Base-by-base conservation (phyloP, 2,888 invertebrate genomes). In the Lochmaea capreae region DNA sequence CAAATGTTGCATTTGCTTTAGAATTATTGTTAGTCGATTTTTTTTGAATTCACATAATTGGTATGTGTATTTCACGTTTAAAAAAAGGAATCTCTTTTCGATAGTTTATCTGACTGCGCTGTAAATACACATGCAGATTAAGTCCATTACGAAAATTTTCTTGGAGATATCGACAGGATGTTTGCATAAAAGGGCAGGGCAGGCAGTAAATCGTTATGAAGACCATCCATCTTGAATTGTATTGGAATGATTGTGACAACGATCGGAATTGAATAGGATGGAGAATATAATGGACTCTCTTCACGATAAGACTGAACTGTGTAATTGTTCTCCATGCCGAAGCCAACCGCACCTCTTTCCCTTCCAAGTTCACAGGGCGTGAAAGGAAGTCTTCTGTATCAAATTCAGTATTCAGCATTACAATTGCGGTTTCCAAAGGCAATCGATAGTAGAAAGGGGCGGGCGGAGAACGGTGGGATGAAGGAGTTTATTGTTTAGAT, bases 201-300 rank as follows among this genome's bases (percentile, higher is more conserved):
- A 57, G 63, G 81, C 80, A 76, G 78, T 81, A 81, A 81, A 81
- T 82, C 81, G 81, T 76, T 61, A 77, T 75, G 73, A 77, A 78
- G 79, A 81, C 82, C 84, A 85, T 85, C 83, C 81, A 84, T 85
- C 84, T 84, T 84, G 83, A 81, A 84, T 84, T 83, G 83, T 83
- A 82, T 82, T 83, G 80, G 83, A 83, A 83, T 83, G 85, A 85
- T 83, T 84, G 82, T 84, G 85, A 85, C 85, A 84, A 80, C 79
- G 78, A 78, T 80, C 80, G 80, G 81, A 84, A 83, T 82, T 82
- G 83, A 84, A 84, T 83, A 76, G 83, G 83, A 82, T 65, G 12
- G 49, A 81, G 79, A 71, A 83, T 82, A 81, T 83, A 85, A 83
- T 84, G 84, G 84, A 80, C 81, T 79, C 79, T 78, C 76, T 79